Evolutionary conservation across 2,797 vertebrate species (phyloP), one percentile per base, ranked within the genome.

Genomic region (Podargus strigoides): DNA sequence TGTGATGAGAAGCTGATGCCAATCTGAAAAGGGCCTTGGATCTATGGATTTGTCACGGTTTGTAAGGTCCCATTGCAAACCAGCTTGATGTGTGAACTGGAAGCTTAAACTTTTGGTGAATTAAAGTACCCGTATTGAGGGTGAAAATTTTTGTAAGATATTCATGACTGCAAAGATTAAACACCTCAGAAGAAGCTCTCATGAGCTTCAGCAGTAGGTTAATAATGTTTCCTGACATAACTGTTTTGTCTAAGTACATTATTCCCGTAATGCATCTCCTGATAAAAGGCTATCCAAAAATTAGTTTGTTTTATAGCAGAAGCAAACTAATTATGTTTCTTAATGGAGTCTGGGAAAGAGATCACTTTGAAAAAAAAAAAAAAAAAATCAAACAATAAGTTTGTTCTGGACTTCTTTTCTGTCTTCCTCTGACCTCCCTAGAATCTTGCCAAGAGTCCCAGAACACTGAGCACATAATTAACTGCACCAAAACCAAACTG

Each of bases 271-370:
- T 28, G 53, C 36, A 66, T 15, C 66, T 28, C 46, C 59, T 66
- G 68, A 89, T 93, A 93, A 94, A 89, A 80, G 58, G 67, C 69
- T 50, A 41, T 26, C 37, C 75, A 87, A 76, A 78, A 93, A 94
- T 86, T 20, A 58, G 73, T 89, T 87, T 91, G 81, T 17, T 92
- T 93, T 87, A 72, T 8, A 85, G 66, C 83, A 92, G 49, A 44
- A 64, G 76, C 76, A 94, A 96, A 87, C 87, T 66, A 67, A 90
- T 92, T 92, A 59, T 14, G 41, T 70, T 30, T 85, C 79, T 94
- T 81, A 91, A 89, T 41, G 64, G 26, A 79, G 67, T 86, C 72
- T 62, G 55, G 70, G 55, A 66, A 90, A 67, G 62, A 81, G 62
- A 73, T 89, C 78, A 78, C 42, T 76, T 32, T 23, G 53, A 23